Base-by-base conservation (phyloP, 2,888 invertebrate species). In the Lepidocyrtoides sp. region DNA sequence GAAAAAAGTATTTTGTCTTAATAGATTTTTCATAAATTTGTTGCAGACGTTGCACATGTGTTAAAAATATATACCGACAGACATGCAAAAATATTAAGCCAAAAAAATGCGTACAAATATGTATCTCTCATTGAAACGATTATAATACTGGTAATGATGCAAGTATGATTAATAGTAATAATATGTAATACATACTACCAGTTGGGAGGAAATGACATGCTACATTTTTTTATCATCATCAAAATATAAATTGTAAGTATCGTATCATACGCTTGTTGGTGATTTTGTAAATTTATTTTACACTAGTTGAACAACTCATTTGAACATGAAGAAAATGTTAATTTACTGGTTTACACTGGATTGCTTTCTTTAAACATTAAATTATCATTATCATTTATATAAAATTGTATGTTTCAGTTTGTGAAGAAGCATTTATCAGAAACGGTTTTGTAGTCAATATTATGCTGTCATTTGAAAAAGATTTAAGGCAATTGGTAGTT, bases 261-360 rank as follows among this genome's bases (percentile, higher is more conserved):
- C 2, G 36, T 36, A 66, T 29, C 14, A 36, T 29, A 5, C 5
- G 72, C n/a, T n/a, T 48, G 23, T 10, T 26, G 7, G 23, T 4
- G 29, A 5, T 75, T 26, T n/a, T 32, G 26, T 51, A 72, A 72
- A 72, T 7, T 72, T 10, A 20, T 20, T 44, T 48, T 72, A 4
- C 1, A 4, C 29, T 29, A 36, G 69, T 41, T 41, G 26, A 77
- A 51, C 77, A 51, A 51, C 26, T 51, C 29, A 77, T 77, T 77
- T 51, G 88, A 60, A 91, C 91, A 92, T 86, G 91, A 92, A 92
- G 72, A 89, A 72, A 91, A 79, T 81, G 88, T 89, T 87, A 88
- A 91, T 92, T 88, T 85, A 51, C 69, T 79, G 23, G 88, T 63
- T 75, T 81, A 57, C 89, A 77, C 66, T 84, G 72, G 69, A 72